A percentile compares a stretch with the other conserved stretches of the same genome.
phyloP scores from a whole-genome alignment of 2,113 vertebrate species.

The Peromyscus leucopus region DNA sequence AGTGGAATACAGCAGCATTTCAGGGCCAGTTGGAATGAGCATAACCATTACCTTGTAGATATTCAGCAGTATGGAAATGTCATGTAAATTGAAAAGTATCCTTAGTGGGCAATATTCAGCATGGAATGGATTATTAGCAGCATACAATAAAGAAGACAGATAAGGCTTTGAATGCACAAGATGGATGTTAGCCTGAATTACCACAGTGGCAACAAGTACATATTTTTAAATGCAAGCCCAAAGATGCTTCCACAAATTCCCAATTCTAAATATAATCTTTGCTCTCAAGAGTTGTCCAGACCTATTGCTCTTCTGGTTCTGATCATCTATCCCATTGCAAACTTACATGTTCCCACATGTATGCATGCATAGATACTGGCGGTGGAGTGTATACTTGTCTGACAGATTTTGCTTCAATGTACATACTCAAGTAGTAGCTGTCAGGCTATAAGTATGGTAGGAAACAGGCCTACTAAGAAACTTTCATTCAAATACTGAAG shows the following conservation, averaged over 20 bases:
- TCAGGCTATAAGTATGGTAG: slow-evolving; percentile 53
- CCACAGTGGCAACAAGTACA: background rate
- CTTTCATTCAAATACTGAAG: slow-evolving; percentile 63
- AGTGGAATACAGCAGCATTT: background rate
- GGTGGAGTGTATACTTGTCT: background rate
- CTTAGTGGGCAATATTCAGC: background rate
- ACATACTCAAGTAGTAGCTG: slow-evolving; percentile 23
- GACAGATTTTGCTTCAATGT: slow-evolving; percentile 55
- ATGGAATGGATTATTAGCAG: background rate
- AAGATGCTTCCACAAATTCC: slow-evolving; percentile 37
- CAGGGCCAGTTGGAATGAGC: slow-evolving; percentile 18
- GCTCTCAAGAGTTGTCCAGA: slow-evolving; percentile 1
- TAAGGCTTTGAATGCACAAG: slow-evolving; percentile 46
- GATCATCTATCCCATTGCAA: slow-evolving; percentile 14
- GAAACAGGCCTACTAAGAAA: slow-evolving; percentile 50
- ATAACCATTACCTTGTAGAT: background rate
- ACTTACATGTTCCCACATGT: background rate
- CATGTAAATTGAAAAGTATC: slow-evolving; percentile 1
- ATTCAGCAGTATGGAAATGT: slow-evolving; percentile 45
- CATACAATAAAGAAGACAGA: slow-evolving; percentile 14
- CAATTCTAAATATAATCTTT: slow-evolving; percentile 39
- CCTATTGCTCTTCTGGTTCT: slow-evolving; percentile 1
- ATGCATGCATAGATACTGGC: background rate
- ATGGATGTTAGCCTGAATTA: background rate
- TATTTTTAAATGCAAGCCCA: slow-evolving; percentile 22